A percentile compares a stretch with the other conserved stretches of the same genome.
These are phyloP conservation scores for Latrodectus hesperus DNA, from an alignment of 2,888 invertebrate species.

Conservation along the genomic window DNA sequence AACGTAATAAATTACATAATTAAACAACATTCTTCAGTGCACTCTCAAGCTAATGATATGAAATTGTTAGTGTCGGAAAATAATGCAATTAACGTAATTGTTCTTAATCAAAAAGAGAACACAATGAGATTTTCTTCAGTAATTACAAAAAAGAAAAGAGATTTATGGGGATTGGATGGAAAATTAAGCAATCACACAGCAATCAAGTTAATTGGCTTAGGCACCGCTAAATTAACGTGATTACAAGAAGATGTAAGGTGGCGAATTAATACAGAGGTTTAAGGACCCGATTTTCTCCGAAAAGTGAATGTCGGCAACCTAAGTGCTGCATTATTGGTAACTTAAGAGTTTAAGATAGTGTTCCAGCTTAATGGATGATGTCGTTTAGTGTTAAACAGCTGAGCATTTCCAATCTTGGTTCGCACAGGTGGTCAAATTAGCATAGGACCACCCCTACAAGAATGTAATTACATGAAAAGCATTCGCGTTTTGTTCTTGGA, in stretches of 20 bases:
- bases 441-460: no score
- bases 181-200: conserved; percentile 15
- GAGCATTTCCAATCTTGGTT: conserved; percentile 6
- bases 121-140: neutral
- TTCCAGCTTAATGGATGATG: conserved; percentile 23
- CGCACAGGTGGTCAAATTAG: conserved; percentile 4
- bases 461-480: no score
- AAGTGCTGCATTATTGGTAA: conserved; percentile 36
- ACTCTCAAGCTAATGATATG: no score
- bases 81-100: no score
- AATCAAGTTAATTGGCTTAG: conserved; percentile 53
- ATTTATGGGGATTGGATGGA: neutral
- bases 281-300: conserved; percentile 23
- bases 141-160: neutral
- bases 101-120: no score
- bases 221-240: conserved; percentile 49
- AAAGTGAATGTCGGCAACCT: conserved; percentile 24
- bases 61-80: no score
- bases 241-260: conserved; percentile 43
- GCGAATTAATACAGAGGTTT: conserved; percentile 45
- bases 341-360: conserved; percentile 33
- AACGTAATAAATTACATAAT: no score
- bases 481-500: no score
- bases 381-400: conserved; percentile 23
- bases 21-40: no score